A percentile compares a stretch with the other conserved stretches of the same genome.
Evolutionary conservation across 1,140 invertebrate species (phyloP).

Genomic region (Leptopilina boulardi): DNA sequence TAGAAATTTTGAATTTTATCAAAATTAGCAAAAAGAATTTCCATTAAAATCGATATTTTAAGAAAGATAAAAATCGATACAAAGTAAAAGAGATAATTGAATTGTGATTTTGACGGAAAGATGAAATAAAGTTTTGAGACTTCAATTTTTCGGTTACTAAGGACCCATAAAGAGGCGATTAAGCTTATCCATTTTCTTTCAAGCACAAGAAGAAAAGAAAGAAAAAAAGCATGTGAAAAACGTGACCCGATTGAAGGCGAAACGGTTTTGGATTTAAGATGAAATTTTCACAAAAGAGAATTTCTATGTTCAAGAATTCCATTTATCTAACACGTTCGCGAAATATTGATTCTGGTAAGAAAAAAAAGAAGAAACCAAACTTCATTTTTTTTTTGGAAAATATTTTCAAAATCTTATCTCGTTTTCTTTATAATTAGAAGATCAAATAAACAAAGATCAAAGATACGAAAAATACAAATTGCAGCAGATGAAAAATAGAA

Average conservation of each 20-base stretch:
- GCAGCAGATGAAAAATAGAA: no score
- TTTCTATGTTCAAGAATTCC: not conserved
- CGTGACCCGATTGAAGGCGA: not conserved
- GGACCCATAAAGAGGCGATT: not conserved
- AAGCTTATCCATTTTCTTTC: slow-evolving; percentile 1
- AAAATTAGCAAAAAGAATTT: no score
- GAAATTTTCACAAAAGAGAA: not conserved
- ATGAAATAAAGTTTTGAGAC: not conserved
- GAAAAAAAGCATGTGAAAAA: slow-evolving; percentile 13
- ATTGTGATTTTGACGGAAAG: not conserved
- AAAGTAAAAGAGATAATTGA: not conserved
- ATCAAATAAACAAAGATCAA: no score
- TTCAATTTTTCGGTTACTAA: slow-evolving; percentile 1
- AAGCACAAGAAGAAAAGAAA: not conserved
- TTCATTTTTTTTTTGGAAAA: no score
- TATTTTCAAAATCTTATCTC: no score
- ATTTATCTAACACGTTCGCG: not conserved
- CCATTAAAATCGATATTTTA: no score
- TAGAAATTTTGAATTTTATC: not conserved
- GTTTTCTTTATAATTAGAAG: no score
- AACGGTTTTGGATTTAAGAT: not conserved
- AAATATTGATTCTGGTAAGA: not conserved
- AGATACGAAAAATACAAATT: no score
- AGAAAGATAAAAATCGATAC: not conserved
- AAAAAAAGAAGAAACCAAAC: not conserved